Percentiles rank a stretch among this genome's conserved stretches.
Evolutionary conservation across 1,140 invertebrate species (phyloP).

Genomic region (Ceratina japonica): DNA sequence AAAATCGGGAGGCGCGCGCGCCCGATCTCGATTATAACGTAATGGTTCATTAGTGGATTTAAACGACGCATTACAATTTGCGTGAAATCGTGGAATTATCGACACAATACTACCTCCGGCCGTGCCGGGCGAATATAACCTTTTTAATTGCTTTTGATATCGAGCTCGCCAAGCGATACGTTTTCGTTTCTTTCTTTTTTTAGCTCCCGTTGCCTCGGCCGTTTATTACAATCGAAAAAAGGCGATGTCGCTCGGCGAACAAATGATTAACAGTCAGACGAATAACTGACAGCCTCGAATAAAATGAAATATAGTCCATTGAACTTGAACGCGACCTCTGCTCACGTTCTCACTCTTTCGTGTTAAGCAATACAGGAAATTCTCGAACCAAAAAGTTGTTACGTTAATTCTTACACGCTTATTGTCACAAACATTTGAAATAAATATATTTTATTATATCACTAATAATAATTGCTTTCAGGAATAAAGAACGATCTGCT

Average conservation of each 20-base stretch:
- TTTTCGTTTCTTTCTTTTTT: neutral
- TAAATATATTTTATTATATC: no score
- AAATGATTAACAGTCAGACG: slow-evolving; percentile 8
- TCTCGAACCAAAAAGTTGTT: neutral
- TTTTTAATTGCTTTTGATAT: slow-evolving; percentile 44
- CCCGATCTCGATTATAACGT: slow-evolving; percentile 6
- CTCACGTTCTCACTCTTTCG: neutral
- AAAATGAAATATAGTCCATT: neutral
- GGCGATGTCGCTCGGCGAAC: neutral
- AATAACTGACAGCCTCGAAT: neutral
- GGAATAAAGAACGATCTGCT: no score
- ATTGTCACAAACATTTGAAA: no score
- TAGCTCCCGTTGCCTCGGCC: neutral
- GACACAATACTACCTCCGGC: slow-evolving; percentile 17
- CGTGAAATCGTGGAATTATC: slow-evolving; percentile 42
- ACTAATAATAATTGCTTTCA: no score
- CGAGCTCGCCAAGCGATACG: neutral
- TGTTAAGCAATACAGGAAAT: neutral
- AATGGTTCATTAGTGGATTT: slow-evolving; percentile 36
- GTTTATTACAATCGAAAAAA: neutral
- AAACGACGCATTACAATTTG: slow-evolving; percentile 26
- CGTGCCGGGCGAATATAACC: neutral
- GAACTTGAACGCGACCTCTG: slow-evolving; percentile 2
- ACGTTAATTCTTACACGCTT: no score
- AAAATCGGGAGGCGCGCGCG: neutral